Evolutionary conservation across 53 echinoderm and acorn worm genomes (phyloP).

Genomic region (Astropecten irregularis): DNA sequence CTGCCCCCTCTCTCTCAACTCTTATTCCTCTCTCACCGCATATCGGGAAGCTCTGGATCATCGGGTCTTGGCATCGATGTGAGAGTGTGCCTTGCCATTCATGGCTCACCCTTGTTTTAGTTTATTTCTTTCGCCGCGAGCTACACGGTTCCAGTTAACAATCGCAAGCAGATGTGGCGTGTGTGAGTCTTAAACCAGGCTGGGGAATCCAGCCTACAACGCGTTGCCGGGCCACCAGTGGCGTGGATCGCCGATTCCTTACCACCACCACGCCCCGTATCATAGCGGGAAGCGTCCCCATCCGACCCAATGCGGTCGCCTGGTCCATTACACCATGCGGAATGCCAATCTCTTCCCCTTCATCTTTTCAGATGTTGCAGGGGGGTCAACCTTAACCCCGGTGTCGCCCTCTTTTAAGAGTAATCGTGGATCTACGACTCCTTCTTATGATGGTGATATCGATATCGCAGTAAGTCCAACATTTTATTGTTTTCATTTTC

Average conservation of each 20-base stretch:
- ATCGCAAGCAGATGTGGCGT: not conserved
- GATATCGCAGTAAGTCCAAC: constrained; percentile 42
- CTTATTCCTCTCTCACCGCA: not conserved
- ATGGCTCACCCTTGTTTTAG: not conserved
- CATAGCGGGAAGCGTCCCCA: constrained; percentile 12
- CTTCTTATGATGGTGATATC: constrained; percentile 58
- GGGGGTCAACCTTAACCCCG: constrained; percentile 19
- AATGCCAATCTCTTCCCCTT: constrained; percentile 57
- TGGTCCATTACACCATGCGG: constrained; percentile 4
- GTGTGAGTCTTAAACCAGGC: constrained; percentile 35
- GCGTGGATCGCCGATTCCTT: constrained; percentile 2
- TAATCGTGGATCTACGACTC: constrained; percentile 55
- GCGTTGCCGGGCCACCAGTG: constrained; percentile 6
- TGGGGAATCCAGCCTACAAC: constrained; percentile 29
- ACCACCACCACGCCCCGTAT: constrained; percentile 27
- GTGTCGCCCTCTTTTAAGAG: constrained; percentile 55
- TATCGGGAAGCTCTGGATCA: not conserved
- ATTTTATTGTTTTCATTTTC: not conserved
- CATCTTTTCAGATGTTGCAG: constrained; percentile 52
- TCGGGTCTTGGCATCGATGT: not conserved
- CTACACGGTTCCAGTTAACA: not conserved
- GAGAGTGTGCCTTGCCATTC: not conserved
- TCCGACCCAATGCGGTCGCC: constrained; percentile 22
- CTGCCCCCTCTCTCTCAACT: no score
- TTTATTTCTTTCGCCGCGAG: not conserved